Percentiles rank a stretch among this genome's conserved stretches.
phyloP scores from a whole-genome alignment of 2,888 invertebrate species.

The Volucella zonaria region DNA sequence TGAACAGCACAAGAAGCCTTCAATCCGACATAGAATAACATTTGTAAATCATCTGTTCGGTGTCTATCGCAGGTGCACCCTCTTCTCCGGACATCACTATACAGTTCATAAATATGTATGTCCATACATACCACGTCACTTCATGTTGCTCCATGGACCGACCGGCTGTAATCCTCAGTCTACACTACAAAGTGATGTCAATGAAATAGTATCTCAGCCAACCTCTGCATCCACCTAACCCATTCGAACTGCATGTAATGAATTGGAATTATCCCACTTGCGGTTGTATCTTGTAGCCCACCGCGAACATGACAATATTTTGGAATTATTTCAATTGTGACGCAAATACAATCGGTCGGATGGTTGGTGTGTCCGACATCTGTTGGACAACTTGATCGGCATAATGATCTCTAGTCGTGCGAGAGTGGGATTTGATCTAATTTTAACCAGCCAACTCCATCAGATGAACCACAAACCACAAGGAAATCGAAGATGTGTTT shows the following conservation, averaged over 20 bases:
- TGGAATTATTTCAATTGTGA: slow-evolving; percentile 65
- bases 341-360: neutral
- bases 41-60: neutral
- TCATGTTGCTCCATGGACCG: slow-evolving; percentile 45
- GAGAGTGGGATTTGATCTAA: slow-evolving; percentile 60
- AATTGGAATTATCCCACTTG: slow-evolving; percentile 46
- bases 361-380: slow-evolving; percentile 49
- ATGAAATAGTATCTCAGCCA: slow-evolving; percentile 52
- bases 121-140: slow-evolving; percentile 55
- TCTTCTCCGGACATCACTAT: slow-evolving; percentile 22
- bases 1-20: neutral
- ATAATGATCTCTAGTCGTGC: slow-evolving; percentile 40
- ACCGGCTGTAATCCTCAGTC: neutral
- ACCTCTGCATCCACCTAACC: slow-evolving; percentile 27
- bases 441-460: slow-evolving; percentile 11
- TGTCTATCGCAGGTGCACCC: too few relatives aligned
- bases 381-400: slow-evolving; percentile 65
- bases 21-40: neutral
- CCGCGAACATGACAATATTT: slow-evolving; percentile 62
- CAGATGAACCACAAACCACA: slow-evolving; percentile 21
- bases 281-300: slow-evolving; percentile 20
- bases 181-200: slow-evolving; percentile 39
- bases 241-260: slow-evolving; percentile 37
- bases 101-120: neutral
- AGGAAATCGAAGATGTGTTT: slow-evolving; percentile 56